Conservation (phyloP, 2,113 vertebrate genomes). For the Thunnus maccoyii region DNA sequence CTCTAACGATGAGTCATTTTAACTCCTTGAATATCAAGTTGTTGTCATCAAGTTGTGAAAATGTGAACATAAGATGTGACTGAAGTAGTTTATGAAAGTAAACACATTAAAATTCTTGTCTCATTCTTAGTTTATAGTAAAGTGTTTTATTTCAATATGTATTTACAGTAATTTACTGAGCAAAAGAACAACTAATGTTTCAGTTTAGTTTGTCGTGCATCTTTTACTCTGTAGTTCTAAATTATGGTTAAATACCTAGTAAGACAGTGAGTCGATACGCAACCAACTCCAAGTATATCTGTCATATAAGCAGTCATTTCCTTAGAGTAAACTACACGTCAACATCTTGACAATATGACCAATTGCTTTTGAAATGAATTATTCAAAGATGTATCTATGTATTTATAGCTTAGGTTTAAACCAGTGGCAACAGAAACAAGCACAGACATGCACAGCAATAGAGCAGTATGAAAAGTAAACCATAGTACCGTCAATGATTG, state of each 20-base stretch:
- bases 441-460: background rate
- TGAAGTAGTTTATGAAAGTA: too few species aligned
- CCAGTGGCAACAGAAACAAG: background rate
- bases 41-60: background rate
- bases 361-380: background rate
- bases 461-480: background rate
- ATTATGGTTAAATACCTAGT: too few species aligned
- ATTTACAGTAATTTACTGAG: too few species aligned
- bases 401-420: background rate
- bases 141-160: too few species aligned
- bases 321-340: background rate
- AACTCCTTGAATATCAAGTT: background rate
- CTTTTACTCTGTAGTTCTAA: too few species aligned
- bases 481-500: slow-evolving; percentile 8
- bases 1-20: background rate
- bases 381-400: background rate
- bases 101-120: too few species aligned
- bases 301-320: background rate
- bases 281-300: too few species aligned
- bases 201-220: too few species aligned
- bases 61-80: background rate
- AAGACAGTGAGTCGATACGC: too few species aligned
- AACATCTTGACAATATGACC: background rate
- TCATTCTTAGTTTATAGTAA: too few species aligned
- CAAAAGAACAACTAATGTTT: too few species aligned